These are phyloP conservation scores for Drosophila neonasuta DNA, from an alignment of 2,888 invertebrate species.

Conservation along the genomic window DNA sequence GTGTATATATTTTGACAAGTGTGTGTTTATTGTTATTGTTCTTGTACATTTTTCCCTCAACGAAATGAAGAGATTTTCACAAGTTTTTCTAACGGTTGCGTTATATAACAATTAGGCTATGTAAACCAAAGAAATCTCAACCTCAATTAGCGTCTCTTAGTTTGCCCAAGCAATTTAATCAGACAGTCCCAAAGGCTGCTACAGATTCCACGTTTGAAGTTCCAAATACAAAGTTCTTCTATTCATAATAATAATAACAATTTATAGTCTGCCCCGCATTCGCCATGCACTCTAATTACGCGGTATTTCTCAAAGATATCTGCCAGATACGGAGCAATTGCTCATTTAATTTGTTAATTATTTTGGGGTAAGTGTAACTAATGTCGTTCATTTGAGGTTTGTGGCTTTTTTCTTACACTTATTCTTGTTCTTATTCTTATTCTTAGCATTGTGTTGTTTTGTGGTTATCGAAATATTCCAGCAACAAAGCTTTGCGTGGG, in stretches of 20 bases:
- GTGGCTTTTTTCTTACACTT: conserved; percentile 50
- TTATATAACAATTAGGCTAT: conserved; percentile 71
- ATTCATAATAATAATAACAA: conserved; percentile 16
- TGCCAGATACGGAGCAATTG: conserved; percentile 47
- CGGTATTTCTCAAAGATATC: conserved; percentile 21
- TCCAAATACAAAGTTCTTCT: conserved; percentile 15
- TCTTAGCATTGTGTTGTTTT: conserved; percentile 18
- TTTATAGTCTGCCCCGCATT: conserved; percentile 34
- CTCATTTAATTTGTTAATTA: conserved; percentile 73
- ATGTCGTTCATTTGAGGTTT: conserved; percentile 76
- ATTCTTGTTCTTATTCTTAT: conserved; percentile 6
- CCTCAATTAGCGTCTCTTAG: conserved; percentile 71
- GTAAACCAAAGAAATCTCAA: conserved; percentile 56
- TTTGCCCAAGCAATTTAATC: conserved; percentile 47
- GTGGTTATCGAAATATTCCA: conserved; percentile 30
- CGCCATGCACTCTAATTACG: conserved; percentile 54
- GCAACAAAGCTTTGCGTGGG: conserved; percentile 64
- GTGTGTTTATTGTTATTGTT: conserved; percentile 57
- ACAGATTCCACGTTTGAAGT: conserved; percentile 5
- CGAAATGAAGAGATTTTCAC: conserved; percentile 70
- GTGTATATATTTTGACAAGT: conserved; percentile 69
- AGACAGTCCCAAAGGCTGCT: background rate
- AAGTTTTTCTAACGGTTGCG: conserved; percentile 48
- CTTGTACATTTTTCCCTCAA: conserved; percentile 7
- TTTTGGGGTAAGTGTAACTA: conserved; percentile 69